Conservation (phyloP, 64 coral and sea anemone species). For the Anthopleura sola region DNA sequence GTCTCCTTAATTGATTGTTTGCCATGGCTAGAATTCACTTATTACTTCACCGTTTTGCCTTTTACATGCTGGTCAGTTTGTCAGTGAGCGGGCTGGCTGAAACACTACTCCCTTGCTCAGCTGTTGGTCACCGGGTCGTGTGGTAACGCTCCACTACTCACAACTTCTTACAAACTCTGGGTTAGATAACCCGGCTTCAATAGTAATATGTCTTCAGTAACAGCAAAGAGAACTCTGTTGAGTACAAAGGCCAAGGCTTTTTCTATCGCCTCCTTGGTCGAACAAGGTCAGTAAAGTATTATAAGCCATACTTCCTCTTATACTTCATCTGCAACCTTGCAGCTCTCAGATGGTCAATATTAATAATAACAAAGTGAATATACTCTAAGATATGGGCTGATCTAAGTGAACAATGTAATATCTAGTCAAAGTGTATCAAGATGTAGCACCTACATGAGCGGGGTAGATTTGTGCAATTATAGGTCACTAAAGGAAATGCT, state of each 20-base stretch:
- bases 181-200: neutral
- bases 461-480: constrained; percentile 44
- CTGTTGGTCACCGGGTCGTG: constrained; percentile 1
- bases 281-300: constrained; percentile 29
- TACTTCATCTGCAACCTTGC: neutral
- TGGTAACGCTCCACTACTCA: neutral
- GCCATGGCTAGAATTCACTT: constrained; percentile 86
- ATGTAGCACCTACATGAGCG: constrained; percentile 13
- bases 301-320: neutral
- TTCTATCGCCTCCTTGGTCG: constrained; percentile 84
- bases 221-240: constrained; percentile 26
- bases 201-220: constrained; percentile 31
- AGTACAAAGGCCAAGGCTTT: constrained; percentile 78
- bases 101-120: constrained; percentile 5
- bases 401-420: constrained; percentile 6
- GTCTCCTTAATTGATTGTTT: constrained; percentile 98
- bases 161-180: neutral
- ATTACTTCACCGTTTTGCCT: constrained; percentile 57
- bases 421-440: constrained; percentile 29
- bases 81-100: constrained; percentile 15
- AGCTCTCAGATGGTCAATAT: neutral
- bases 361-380: constrained; percentile 5
- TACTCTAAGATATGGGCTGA: neutral
- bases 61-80: constrained; percentile 23
- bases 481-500: constrained; percentile 23